These are phyloP conservation scores for Lagria hirta DNA, from an alignment of 2,888 invertebrate species.

Conservation along the genomic window DNA sequence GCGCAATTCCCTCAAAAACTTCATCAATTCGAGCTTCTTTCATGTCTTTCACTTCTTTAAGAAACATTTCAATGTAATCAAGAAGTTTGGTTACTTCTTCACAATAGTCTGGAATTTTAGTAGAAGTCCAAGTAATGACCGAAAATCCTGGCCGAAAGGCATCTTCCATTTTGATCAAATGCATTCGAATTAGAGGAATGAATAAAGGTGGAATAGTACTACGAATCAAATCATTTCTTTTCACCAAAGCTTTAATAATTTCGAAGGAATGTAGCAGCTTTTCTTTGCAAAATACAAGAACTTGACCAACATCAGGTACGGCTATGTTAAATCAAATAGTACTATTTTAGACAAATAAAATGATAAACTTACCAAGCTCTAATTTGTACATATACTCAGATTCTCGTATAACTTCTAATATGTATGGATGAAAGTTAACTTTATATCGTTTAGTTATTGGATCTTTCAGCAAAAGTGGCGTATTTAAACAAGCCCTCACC, in stretches of 20 bases:
- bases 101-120: slow-evolving; percentile 68
- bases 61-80: slow-evolving; percentile 65
- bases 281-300: slow-evolving; percentile 72
- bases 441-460: slow-evolving; percentile 65
- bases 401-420: slow-evolving; percentile 74
- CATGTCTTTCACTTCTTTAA: slow-evolving; percentile 72
- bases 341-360: slow-evolving; percentile 4
- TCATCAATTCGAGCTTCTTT: slow-evolving; percentile 74
- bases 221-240: slow-evolving; percentile 63
- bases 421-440: slow-evolving; percentile 73
- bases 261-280: slow-evolving; percentile 66
- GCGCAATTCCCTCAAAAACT: slow-evolving; percentile 64
- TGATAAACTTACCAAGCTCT: slow-evolving; percentile 59
- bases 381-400: slow-evolving; percentile 80
- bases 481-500: slow-evolving; percentile 67
- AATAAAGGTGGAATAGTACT: slow-evolving; percentile 67
- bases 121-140: slow-evolving; percentile 79
- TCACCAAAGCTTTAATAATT: slow-evolving; percentile 62
- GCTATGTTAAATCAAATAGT: slow-evolving; percentile 48
- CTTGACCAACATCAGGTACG: slow-evolving; percentile 75
- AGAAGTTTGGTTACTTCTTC: slow-evolving; percentile 60
- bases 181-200: slow-evolving; percentile 67
- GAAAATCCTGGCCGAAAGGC: slow-evolving; percentile 75
- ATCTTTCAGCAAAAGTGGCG: slow-evolving; percentile 70
- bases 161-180: slow-evolving; percentile 67